Evolutionary conservation across 2,888 invertebrate genomes (phyloP).

Genomic region (Cheilosia scutellata): DNA sequence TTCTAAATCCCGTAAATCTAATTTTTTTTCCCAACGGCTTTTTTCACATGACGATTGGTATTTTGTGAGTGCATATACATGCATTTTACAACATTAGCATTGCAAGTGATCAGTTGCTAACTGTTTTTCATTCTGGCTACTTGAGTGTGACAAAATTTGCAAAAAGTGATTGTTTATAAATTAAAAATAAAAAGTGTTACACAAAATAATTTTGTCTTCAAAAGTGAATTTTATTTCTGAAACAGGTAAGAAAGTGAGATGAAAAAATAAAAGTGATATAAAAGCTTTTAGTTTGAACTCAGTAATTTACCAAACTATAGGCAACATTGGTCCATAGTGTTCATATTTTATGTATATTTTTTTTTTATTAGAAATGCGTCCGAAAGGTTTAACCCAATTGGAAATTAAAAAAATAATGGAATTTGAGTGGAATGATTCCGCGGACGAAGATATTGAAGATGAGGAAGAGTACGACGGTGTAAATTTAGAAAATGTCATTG

Average conservation of each 20-base stretch:
- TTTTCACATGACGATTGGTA: too few species aligned
- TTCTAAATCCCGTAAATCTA: too few species aligned
- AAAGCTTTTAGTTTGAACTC: slow-evolving; percentile 5
- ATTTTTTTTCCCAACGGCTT: too few species aligned
- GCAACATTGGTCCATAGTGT: slow-evolving; percentile 5
- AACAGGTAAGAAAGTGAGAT: slow-evolving; percentile 1
- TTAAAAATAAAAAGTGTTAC: background rate
- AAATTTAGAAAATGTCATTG: slow-evolving; percentile 23
- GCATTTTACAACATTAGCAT: background rate
- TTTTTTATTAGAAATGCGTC: background rate
- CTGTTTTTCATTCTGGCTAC: background rate
- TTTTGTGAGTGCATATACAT: background rate
- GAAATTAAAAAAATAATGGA: slow-evolving; percentile 15
- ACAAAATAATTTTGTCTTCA: background rate
- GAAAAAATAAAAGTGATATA: background rate
- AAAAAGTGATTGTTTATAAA: background rate
- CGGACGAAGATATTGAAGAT: slow-evolving; percentile 10
- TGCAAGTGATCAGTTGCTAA: background rate
- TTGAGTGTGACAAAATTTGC: background rate
- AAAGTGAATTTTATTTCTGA: background rate
- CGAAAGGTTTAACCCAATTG: slow-evolving; percentile 2
- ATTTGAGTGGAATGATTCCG: slow-evolving; percentile 19
- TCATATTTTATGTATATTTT: background rate
- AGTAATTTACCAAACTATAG: background rate
- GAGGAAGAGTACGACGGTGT: background rate